Percentiles rank a stretch among this genome's conserved stretches.
Conservation (phyloP, 2,113 vertebrate genomes). For the Xiphorhynchus elegans region DNA sequence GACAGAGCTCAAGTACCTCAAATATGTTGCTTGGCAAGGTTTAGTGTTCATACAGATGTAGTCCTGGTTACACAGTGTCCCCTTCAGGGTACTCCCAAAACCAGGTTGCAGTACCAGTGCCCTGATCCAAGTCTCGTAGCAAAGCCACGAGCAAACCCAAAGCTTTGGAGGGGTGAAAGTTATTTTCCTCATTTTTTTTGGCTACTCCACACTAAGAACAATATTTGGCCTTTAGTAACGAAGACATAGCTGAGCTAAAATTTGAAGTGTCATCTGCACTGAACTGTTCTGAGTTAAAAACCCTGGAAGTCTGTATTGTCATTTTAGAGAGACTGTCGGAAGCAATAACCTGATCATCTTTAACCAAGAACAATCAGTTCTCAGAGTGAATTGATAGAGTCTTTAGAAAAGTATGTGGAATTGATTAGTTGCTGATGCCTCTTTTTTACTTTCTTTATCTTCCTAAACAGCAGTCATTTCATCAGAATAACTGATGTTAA, state of each 20-base stretch:
- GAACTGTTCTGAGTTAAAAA: not conserved
- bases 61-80: not conserved
- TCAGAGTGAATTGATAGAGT: not conserved
- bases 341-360: not conserved
- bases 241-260: not conserved
- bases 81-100: not conserved
- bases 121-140: not conserved
- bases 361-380: not conserved
- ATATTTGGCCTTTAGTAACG: not conserved
- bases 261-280: not conserved
- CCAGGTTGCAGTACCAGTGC: not conserved
- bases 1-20: not conserved
- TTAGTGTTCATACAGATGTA: not conserved
- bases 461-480: not conserved
- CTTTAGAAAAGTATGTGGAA: conserved; percentile 6
- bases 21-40: not conserved
- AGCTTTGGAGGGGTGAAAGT: not conserved
- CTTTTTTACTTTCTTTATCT: conserved; percentile 3
- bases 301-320: not conserved
- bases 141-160: not conserved
- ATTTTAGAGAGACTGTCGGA: not conserved
- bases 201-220: not conserved
- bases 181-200: not conserved
- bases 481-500: not conserved
- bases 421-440: not conserved